phyloP scores from a whole-genome alignment of 2,888 invertebrate species.

The Agrenia bidenticulata region DNA sequence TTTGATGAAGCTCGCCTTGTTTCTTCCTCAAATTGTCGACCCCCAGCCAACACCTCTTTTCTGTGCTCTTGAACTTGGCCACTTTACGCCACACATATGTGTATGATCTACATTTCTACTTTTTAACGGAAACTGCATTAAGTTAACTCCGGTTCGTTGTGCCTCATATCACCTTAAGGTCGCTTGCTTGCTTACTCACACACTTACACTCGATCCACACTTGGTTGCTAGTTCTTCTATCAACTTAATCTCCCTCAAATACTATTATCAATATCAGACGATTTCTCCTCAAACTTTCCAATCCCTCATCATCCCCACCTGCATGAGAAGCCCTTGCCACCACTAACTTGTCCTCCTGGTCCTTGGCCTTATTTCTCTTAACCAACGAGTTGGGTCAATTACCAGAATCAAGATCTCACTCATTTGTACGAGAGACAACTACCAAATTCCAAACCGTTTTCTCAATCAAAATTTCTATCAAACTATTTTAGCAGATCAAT shows the following conservation, averaged over 20 bases:
- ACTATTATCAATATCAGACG: conserved; percentile 21
- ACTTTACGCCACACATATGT: conserved; percentile 10
- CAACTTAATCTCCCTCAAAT: not conserved
- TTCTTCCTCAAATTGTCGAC: conserved; percentile 48
- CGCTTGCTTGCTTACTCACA: conserved; percentile 20
- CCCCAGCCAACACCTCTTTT: conserved; percentile 47
- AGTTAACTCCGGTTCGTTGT: conserved; percentile 52
- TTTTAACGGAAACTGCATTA: conserved; percentile 53
- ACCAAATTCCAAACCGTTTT: no score
- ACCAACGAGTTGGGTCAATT: conserved; percentile 4
- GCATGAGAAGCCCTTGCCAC: not conserved
- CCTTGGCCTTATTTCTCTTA: conserved; percentile 14
- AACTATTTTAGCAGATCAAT: no score
- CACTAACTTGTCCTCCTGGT: not conserved
- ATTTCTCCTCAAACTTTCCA: conserved; percentile 52
- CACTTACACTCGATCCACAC: not conserved
- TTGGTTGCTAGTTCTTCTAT: not conserved
- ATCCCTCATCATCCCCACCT: conserved; percentile 27
- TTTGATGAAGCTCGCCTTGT: conserved; percentile 21
- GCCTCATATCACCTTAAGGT: conserved; percentile 49
- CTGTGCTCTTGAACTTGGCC: conserved; percentile 42
- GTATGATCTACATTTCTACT: conserved; percentile 54
- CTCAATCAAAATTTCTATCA: no score
- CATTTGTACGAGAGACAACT: not conserved
- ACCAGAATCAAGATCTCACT: conserved; percentile 15